Conservation (phyloP, 2,888 invertebrate genomes). For the Tachina lurida region DNA sequence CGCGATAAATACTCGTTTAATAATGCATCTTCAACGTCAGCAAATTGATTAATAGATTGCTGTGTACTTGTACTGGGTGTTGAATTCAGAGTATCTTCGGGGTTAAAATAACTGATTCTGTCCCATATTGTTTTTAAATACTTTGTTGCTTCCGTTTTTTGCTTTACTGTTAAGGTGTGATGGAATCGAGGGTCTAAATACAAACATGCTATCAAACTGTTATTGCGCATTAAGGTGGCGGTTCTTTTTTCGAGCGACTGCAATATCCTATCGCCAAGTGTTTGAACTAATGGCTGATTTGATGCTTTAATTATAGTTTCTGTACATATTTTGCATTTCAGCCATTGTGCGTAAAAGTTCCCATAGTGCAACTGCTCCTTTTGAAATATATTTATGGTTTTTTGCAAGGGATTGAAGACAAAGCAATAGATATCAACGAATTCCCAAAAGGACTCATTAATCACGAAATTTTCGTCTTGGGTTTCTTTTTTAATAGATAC, state of each 20-base stretch:
- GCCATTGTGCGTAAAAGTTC: constrained; percentile 40
- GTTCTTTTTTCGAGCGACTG: constrained; percentile 29
- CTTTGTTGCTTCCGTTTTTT: constrained; percentile 27
- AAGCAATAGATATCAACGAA: constrained; percentile 18
- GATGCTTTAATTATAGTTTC: neutral
- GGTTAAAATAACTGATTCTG: constrained; percentile 25
- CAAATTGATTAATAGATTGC: neutral
- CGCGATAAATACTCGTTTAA: constrained; percentile 24
- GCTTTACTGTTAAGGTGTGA: constrained; percentile 18
- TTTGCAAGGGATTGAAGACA: constrained; percentile 40
- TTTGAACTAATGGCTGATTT: constrained; percentile 8
- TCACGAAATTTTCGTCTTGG: constrained; percentile 26
- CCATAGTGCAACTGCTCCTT: constrained; percentile 46
- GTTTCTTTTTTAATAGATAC: no score
- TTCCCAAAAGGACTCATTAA: constrained; percentile 15
- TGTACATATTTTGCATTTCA: constrained; percentile 11
- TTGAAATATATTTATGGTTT: neutral
- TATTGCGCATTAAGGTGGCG: constrained; percentile 15
- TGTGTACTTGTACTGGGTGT: neutral
- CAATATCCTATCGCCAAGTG: constrained; percentile 11
- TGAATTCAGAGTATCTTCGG: neutral
- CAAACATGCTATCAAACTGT: constrained; percentile 21
- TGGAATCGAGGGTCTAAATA: constrained; percentile 41
- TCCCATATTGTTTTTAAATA: constrained; percentile 14
- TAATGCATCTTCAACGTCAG: neutral